Conservation (phyloP, 2,113 vertebrate species). For the Hiodon alosoides region DNA sequence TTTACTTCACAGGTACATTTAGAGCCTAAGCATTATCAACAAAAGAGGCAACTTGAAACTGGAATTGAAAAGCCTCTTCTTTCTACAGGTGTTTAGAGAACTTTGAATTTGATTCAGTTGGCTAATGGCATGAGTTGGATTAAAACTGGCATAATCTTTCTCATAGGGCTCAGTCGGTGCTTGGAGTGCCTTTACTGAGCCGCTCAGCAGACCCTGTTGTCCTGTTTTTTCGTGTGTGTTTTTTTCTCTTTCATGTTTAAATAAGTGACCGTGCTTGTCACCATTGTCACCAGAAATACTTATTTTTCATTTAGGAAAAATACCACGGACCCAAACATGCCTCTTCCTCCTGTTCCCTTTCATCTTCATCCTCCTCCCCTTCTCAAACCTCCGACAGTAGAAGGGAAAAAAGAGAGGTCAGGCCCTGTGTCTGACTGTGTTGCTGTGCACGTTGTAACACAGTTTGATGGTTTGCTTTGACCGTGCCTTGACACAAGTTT, state of each 20-base stretch:
- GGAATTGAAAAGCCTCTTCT: too few species aligned
- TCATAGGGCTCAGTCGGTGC: too few species aligned
- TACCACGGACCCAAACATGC: conserved; percentile 11
- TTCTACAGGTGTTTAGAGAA: too few species aligned
- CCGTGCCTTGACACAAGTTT: neutral
- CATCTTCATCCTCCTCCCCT: conserved; percentile 18
- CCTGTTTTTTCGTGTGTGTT: too few species aligned
- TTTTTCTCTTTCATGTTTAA: neutral
- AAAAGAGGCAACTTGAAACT: too few species aligned
- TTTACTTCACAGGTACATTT: too few species aligned
- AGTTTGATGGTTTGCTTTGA: neutral
- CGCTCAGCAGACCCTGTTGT: too few species aligned
- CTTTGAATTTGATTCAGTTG: too few species aligned
- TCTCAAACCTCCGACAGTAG: conserved; percentile 22
- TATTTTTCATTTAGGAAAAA: neutral
- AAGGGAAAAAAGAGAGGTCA: conserved; percentile 30
- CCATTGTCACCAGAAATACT: neutral
- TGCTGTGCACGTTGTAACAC: neutral
- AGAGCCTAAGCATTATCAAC: too few species aligned
- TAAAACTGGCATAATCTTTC: too few species aligned
- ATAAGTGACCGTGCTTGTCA: neutral
- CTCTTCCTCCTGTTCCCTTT: conserved; percentile 19
- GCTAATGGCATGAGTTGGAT: too few species aligned
- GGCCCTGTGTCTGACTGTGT: neutral
- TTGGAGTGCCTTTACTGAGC: too few species aligned